Base-by-base conservation (phyloP, 2,888 invertebrate species). In the Rhimphoctona megacephalus region DNA sequence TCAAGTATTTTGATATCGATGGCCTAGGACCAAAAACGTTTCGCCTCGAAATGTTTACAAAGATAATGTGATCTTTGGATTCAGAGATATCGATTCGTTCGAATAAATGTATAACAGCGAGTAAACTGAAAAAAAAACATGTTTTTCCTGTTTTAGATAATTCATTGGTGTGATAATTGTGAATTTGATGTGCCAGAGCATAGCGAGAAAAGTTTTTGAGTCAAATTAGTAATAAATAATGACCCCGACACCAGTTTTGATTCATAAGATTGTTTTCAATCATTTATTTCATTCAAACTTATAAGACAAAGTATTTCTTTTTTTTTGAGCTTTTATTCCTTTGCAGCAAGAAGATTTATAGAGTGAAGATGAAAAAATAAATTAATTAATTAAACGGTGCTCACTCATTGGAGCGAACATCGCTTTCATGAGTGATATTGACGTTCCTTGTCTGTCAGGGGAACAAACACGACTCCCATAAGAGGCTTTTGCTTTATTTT, bases 401-500 rank as follows among this genome's bases (percentile, higher is more conserved):
- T 90, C 88, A 80, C 87, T 92, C 85, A 93, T 80, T 90, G 91
- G 82, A 92, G 90, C 89, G 67, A 77, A 70, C 93, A 95, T 93
- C 91, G 93, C 92, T 94, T 92, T 91, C 93, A 93, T 89, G 93
- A 93, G 72, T 96, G 96, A 96, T 96, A 96, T 92, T 97, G 97
- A 84, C 95, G 95, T 30, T 96, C 96, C 93, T 97, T 96, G 94
- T 98, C 98, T 0, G 99, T 99, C 69, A 99, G 95, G 0, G 99
- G 99, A 52, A 99, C 99, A 94, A 98, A 99, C 90, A 99, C 97
- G 17, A 99, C 99, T 64, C 98, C 98, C 98, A 99, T 99, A 14
- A 99, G 95, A 64, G 96, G 96, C 90, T 97, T 97, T 86, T 96
- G 95, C 33, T 95, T 95, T 6, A 98, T 96, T 49, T 96, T 95